Evolutionary conservation across 2,797 vertebrate genomes (phyloP).

Genomic region (Phalanger gymnotis): DNA sequence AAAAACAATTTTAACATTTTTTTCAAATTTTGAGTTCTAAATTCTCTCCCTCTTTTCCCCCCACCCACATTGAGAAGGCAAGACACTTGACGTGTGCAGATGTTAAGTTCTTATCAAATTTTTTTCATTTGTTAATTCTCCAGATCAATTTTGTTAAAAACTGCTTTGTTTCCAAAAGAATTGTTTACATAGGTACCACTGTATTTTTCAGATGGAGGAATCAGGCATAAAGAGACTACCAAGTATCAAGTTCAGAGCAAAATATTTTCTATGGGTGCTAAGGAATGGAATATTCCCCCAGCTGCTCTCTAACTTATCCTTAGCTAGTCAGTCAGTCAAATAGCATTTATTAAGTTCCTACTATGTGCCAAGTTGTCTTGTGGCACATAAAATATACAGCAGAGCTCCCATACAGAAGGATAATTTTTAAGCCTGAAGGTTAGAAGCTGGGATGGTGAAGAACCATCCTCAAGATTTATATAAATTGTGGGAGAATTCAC

Average conservation of each 20-base stretch:
- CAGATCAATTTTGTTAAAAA: background rate
- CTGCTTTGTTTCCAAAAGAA: background rate
- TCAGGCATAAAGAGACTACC: background rate
- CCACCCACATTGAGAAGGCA: background rate
- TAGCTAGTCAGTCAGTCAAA: background rate
- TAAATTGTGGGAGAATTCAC: conserved; percentile 10
- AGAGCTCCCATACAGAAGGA: conserved; percentile 10
- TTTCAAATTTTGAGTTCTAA: background rate
- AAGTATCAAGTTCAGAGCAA: background rate
- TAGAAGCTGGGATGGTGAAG: background rate
- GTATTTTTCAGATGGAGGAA: background rate
- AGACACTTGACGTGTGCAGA: background rate
- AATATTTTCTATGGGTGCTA: background rate
- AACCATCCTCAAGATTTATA: conserved; percentile 1
- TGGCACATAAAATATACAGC: background rate
- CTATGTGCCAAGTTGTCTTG: background rate
- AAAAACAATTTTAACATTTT: background rate
- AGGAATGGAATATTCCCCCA: background rate
- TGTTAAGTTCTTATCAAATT: background rate
- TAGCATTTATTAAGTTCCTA: background rate
- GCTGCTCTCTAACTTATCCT: background rate
- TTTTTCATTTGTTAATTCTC: background rate
- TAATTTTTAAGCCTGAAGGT: background rate
- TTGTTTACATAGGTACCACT: background rate
- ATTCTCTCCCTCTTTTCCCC: background rate